Percentiles rank a stretch among this genome's conserved stretches.
phyloP scores from a whole-genome alignment of 92 coral and sea anemone genomes.

The Zoanthus solanderi region DNA sequence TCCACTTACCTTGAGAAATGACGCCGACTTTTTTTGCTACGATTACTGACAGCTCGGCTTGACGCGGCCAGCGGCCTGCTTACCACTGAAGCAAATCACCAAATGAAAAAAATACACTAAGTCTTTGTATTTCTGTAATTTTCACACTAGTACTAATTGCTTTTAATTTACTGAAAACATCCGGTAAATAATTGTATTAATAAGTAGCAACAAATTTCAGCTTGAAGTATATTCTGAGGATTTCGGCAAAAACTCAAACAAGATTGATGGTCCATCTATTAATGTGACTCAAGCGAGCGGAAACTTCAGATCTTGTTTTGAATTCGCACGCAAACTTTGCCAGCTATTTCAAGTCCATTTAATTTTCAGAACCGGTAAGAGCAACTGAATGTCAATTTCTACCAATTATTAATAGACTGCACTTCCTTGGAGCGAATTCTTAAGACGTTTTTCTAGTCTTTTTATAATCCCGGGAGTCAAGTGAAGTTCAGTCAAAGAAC shows the following conservation, averaged over 20 bases:
- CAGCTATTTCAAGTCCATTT: neutral
- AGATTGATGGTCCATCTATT: neutral
- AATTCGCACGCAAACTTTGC: neutral
- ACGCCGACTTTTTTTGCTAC: neutral
- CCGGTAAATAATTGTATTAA: neutral
- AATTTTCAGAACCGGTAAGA: neutral
- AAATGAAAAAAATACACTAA: neutral
- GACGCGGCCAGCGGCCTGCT: neutral
- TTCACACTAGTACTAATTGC: slow-evolving; percentile 1
- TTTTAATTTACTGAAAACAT: slow-evolving; percentile 5
- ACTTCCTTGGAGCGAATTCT: neutral
- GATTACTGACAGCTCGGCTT: neutral
- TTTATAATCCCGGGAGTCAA: neutral
- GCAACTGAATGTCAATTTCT: neutral
- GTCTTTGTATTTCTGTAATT: neutral
- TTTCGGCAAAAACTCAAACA: neutral
- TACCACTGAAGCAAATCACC: neutral
- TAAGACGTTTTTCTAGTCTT: neutral
- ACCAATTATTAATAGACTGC: neutral
- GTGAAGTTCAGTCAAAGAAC: neutral
- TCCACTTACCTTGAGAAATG: neutral
- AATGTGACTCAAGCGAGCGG: neutral
- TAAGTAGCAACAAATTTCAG: neutral
- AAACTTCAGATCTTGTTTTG: neutral
- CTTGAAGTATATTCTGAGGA: neutral